These are phyloP conservation scores for Hymenochirus boettgeri DNA, from an alignment of 2,113 vertebrate species.

Conservation along the genomic window DNA sequence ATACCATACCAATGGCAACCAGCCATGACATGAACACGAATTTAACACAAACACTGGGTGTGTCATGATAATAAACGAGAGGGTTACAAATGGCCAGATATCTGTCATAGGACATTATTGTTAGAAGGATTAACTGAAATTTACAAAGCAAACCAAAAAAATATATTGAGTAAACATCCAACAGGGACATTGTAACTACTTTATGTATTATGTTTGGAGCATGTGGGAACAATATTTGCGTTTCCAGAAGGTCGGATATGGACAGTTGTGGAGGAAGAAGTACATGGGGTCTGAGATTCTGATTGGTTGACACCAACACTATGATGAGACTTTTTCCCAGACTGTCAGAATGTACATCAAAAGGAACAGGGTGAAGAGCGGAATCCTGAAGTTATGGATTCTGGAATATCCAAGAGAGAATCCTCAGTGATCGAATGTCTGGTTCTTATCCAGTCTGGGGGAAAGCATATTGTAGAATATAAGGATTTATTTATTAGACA, in stretches of 20 bases:
- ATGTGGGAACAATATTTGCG: neutral
- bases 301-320: no score
- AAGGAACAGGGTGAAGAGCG: neutral
- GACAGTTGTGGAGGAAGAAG: conserved; percentile 1
- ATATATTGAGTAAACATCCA: conserved; percentile 31
- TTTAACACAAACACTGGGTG: neutral
- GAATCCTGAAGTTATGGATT: neutral
- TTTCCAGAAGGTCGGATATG: neutral
- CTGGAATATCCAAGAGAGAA: conserved; percentile 7
- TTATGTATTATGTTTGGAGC: neutral
- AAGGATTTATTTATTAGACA: no score
- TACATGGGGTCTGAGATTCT: conserved; percentile 8
- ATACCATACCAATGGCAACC: neutral
- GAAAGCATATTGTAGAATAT: no score
- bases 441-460: neutral
- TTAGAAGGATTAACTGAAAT: conserved; percentile 41
- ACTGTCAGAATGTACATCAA: neutral
- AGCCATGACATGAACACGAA: neutral
- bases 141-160: conserved; percentile 29
- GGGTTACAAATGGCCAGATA: no score
- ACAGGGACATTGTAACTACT: conserved; percentile 14
- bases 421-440: neutral
- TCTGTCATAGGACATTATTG: no score
- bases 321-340: conserved; percentile 9
- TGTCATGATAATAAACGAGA: no score